Evolutionary conservation across 2,797 vertebrate species (phyloP).

Genomic region (Kryptopterus vitreolus): DNA sequence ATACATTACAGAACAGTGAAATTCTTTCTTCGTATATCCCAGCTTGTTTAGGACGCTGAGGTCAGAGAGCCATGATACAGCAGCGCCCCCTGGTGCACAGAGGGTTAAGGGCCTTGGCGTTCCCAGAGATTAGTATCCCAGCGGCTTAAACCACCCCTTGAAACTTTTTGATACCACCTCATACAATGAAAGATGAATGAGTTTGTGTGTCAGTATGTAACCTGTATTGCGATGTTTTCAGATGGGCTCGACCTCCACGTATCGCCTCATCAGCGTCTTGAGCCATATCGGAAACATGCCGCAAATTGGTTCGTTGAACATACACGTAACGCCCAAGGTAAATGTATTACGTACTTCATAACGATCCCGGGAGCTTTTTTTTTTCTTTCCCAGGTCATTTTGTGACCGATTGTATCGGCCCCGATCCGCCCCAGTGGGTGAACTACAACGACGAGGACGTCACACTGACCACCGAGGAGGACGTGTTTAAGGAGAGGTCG

Average conservation of each 20-base stretch:
- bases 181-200: not conserved
- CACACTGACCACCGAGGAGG: not conserved
- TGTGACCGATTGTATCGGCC: not conserved
- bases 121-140: too few species aligned
- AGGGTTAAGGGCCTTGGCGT: too few species aligned
- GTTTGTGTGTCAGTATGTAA: not conserved
- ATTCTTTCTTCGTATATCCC: too few species aligned
- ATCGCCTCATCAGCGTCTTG: constrained; percentile 18
- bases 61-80: too few species aligned
- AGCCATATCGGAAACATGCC: not conserved
- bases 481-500: not conserved
- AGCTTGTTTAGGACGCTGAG: too few species aligned
- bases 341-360: not conserved
- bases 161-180: too few species aligned
- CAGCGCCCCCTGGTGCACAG: too few species aligned
- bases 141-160: too few species aligned
- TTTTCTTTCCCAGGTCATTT: not conserved
- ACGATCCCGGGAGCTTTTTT: not conserved
- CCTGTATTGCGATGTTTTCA: not conserved
- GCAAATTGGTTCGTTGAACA: not conserved
- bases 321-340: not conserved
- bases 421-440: not conserved
- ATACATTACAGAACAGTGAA: too few species aligned
- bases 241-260: not conserved
- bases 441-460: not conserved